Evolutionary conservation across 2,113 vertebrate genomes (phyloP).

Genomic region (Onychorhynchus coronatus): DNA sequence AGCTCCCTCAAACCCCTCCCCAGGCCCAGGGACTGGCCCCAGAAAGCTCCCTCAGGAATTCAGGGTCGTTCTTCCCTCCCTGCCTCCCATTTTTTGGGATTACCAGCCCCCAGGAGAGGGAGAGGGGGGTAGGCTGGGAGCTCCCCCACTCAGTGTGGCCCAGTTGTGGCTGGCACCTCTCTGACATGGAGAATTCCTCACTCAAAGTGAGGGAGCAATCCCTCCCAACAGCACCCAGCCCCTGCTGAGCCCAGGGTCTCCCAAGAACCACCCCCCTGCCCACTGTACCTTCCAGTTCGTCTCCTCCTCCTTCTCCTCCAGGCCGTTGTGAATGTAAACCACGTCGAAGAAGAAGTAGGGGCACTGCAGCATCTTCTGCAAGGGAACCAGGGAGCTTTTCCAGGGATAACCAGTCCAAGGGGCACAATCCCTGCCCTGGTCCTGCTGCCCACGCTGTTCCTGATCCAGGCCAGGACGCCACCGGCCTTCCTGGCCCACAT

Average conservation of each 20-base stretch:
- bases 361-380: conserved; percentile 93
- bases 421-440: not conserved
- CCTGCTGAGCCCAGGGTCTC: not conserved
- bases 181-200: not conserved
- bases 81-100: not conserved
- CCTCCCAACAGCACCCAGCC: not conserved
- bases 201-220: not conserved
- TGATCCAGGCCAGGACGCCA: not conserved
- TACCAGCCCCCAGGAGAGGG: not conserved
- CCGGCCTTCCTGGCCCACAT: not conserved
- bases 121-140: not conserved
- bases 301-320: conserved; percentile 85
- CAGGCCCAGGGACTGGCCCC: not conserved
- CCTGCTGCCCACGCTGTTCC: not conserved
- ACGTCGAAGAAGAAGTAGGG: conserved; percentile 93
- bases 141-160: not conserved
- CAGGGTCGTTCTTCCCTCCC: not conserved
- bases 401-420: not conserved
- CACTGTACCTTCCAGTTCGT: conserved; percentile 85
- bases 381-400: not conserved
- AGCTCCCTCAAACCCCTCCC: not conserved
- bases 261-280: not conserved
- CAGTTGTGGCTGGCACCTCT: not conserved
- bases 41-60: not conserved
- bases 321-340: conserved; percentile 87